phyloP scores from a whole-genome alignment of 1,140 invertebrate species.

The Heliothis subflexa region DNA sequence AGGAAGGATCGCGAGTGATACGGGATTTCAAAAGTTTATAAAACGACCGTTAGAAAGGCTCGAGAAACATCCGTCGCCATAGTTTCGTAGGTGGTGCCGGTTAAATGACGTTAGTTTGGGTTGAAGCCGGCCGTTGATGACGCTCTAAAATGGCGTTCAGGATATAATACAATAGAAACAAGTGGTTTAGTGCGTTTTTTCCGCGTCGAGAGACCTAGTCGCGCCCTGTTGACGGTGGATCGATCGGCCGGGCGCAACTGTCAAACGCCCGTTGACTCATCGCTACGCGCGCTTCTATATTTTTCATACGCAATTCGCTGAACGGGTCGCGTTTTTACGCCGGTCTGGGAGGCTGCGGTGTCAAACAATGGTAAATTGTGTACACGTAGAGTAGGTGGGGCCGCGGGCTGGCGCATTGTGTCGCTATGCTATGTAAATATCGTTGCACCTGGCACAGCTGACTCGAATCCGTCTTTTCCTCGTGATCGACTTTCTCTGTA shows the following conservation, averaged over 20 bases:
- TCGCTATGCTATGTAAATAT: slow-evolving; percentile 47
- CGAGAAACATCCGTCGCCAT: slow-evolving; percentile 79
- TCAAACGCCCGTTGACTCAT: slow-evolving; percentile 84
- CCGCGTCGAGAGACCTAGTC: slow-evolving; percentile 54
- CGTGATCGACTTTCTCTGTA: slow-evolving; percentile 28
- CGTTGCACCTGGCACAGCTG: slow-evolving; percentile 45
- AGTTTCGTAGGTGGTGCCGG: slow-evolving; percentile 82
- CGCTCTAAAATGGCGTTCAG: slow-evolving; percentile 59
- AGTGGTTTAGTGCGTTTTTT: slow-evolving; percentile 58
- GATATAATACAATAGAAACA: slow-evolving; percentile 55
- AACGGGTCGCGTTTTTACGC: slow-evolving; percentile 61
- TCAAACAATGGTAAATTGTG: slow-evolving; percentile 56
- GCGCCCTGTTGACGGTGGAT: slow-evolving; percentile 71
- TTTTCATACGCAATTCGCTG: slow-evolving; percentile 78
- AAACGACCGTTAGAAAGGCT: slow-evolving; percentile 61
- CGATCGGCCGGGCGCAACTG: slow-evolving; percentile 82
- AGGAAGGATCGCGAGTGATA: slow-evolving; percentile 33
- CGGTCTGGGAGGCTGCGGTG: slow-evolving; percentile 44
- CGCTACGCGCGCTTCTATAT: slow-evolving; percentile 64
- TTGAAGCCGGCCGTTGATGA: slow-evolving; percentile 59
- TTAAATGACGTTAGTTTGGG: slow-evolving; percentile 70
- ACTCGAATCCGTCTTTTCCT: slow-evolving; percentile 24
- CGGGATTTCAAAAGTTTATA: slow-evolving; percentile 22
- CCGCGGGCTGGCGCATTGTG: neutral
- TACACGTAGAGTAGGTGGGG: neutral